Percentiles rank a stretch among this genome's conserved stretches.
Conservation (phyloP, 1,140 invertebrate species). For the Dreissena polymorpha region DNA sequence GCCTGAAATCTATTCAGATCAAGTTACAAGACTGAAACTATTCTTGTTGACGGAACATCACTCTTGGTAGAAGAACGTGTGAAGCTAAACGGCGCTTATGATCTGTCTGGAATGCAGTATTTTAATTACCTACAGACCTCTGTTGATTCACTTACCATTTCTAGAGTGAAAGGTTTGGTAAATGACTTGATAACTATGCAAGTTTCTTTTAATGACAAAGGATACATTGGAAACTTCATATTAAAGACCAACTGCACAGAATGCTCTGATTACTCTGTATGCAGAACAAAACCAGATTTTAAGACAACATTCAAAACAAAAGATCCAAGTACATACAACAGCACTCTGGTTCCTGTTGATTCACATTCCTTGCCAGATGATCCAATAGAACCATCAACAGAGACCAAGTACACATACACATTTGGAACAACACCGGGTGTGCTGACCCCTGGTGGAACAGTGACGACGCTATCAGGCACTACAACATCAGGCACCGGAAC, state of each 20-base stretch:
- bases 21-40: constrained; percentile 22
- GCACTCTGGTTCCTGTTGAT: constrained; percentile 31
- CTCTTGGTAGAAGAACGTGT: background rate
- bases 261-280: constrained; percentile 24
- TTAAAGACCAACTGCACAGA: constrained; percentile 33
- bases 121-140: constrained; percentile 16
- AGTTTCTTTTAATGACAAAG: constrained; percentile 21
- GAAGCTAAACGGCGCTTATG: constrained; percentile 13
- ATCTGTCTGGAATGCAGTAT: constrained; percentile 10
- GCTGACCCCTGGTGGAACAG: too few species aligned
- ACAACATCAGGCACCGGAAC: background rate
- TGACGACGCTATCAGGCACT: too few species aligned
- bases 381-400: constrained; percentile 30
- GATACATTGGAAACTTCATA: constrained; percentile 21
- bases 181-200: constrained; percentile 6
- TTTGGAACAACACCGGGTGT: constrained; percentile 26
- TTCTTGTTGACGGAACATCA: constrained; percentile 37
- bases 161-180: constrained; percentile 2
- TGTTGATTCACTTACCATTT: constrained; percentile 3
- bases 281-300: constrained; percentile 27
- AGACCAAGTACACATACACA: constrained; percentile 15
- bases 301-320: constrained; percentile 14
- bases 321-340: constrained; percentile 32
- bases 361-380: constrained; percentile 18
- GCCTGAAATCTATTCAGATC: constrained; percentile 38